These are phyloP conservation scores for Cheilosia vernalis DNA, from an alignment of 2,888 invertebrate genomes.

Conservation along the genomic window DNA sequence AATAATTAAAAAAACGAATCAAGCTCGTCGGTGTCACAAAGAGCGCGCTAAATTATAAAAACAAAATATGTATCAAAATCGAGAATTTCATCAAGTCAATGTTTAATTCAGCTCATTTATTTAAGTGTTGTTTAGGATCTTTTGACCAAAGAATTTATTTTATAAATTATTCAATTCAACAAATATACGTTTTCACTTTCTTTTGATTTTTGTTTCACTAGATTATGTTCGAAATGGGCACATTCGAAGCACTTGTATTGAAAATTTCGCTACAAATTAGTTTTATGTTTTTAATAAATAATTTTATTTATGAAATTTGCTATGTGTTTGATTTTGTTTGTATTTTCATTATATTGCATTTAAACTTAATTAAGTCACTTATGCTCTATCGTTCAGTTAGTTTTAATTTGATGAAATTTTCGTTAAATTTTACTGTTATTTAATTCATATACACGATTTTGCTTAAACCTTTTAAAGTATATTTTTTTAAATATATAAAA, in stretches of 20 bases:
- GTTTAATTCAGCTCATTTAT: conserved; percentile 42
- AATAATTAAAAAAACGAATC: too few relatives aligned
- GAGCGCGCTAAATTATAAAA: not conserved
- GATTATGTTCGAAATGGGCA: conserved; percentile 43
- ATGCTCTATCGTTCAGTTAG: conserved; percentile 50
- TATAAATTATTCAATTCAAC: conserved; percentile 49
- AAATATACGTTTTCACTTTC: conserved; percentile 43
- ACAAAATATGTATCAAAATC: not conserved
- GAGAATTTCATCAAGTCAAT: not conserved
- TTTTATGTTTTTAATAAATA: conserved; percentile 50
- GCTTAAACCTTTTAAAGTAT: conserved; percentile 56
- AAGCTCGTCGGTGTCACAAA: too few relatives aligned
- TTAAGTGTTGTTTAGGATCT: conserved; percentile 39
- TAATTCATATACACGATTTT: conserved; percentile 71
- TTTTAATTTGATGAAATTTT: conserved; percentile 41
- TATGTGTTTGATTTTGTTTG: conserved; percentile 41
- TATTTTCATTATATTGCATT: conserved; percentile 59
- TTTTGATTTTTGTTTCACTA: conserved; percentile 37
- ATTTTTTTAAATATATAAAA: conserved; percentile 43
- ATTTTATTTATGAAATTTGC: conserved; percentile 54
- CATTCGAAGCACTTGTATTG: conserved; percentile 48
- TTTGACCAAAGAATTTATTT: conserved; percentile 11
- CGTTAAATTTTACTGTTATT: conserved; percentile 68
- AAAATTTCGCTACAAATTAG: conserved; percentile 27
- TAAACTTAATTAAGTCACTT: conserved; percentile 51